These are phyloP conservation scores for Parasteatoda tepidariorum DNA, from an alignment of 1,140 invertebrate species.

Conservation along the genomic window DNA sequence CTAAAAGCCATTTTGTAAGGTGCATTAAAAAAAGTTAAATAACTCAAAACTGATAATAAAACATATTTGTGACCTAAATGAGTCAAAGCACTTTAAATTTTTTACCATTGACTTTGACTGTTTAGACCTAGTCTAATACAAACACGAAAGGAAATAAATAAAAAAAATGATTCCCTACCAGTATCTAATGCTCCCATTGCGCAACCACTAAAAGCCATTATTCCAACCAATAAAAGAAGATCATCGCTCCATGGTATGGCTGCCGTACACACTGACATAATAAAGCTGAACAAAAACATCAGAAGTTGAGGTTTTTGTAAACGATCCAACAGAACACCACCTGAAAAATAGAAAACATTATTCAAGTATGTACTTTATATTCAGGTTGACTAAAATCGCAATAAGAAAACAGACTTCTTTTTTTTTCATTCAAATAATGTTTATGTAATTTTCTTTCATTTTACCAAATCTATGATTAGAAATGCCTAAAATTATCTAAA, in stretches of 20 bases:
- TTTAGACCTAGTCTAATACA: no score
- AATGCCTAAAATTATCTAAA: no score
- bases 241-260: constrained; percentile 26
- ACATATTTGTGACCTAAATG: no score
- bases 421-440: no score
- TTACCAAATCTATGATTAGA: no score
- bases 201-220: constrained; percentile 14
- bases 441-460: no score
- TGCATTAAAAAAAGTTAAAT: no score
- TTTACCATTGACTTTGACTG: no score
- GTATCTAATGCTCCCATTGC: constrained; percentile 48
- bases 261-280: not conserved
- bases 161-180: constrained; percentile 1
- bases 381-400: not conserved
- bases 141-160: no score
- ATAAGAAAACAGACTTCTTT: not conserved
- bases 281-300: constrained; percentile 6
- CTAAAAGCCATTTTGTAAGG: no score
- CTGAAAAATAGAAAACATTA: constrained; percentile 36
- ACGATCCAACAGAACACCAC: constrained; percentile 30
- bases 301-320: constrained; percentile 9
- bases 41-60: no score
- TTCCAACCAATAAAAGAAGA: not conserved
- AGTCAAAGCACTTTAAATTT: no score
- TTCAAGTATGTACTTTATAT: not conserved